Percentiles rank a stretch among this genome's conserved stretches.
These are phyloP conservation scores for Argopecten irradians DNA, from an alignment of 1,140 invertebrate species.

Conservation along the genomic window DNA sequence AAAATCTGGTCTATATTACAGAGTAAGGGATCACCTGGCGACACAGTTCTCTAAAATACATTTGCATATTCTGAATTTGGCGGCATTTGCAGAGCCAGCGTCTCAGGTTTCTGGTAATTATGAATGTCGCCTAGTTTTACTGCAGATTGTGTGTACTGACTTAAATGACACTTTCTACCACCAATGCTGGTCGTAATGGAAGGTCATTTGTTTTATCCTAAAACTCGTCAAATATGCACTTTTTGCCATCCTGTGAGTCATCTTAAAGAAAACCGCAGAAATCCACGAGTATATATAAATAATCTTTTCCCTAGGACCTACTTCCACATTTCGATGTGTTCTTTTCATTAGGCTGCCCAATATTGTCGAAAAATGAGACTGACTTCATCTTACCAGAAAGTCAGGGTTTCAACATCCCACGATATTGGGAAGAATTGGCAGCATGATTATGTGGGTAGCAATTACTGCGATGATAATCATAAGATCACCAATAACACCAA, in stretches of 20 bases:
- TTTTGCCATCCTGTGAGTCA: not conserved
- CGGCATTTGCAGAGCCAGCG: not conserved
- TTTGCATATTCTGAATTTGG: slow-evolving; percentile 2
- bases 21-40: not conserved
- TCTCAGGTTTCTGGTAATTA: not conserved
- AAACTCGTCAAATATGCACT: not conserved
- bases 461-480: not conserved
- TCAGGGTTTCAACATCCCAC: not conserved
- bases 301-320: not conserved
- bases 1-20: not conserved
- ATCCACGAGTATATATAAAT: not conserved
- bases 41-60: not conserved
- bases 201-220: not conserved
- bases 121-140: not conserved
- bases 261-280: not conserved
- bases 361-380: not conserved
- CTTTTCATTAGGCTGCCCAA: not conserved
- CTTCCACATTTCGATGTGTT: not conserved
- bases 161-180: not conserved
- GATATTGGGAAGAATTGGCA: not conserved
- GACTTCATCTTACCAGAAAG: not conserved
- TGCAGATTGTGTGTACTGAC: not conserved
- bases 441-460: not conserved
- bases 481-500: not conserved
- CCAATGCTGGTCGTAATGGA: not conserved